Percentiles rank a stretch among this genome's conserved stretches.
These are phyloP conservation scores for Globicephala melas DNA, from an alignment of 2,113 vertebrate genomes.

Conservation along the genomic window DNA sequence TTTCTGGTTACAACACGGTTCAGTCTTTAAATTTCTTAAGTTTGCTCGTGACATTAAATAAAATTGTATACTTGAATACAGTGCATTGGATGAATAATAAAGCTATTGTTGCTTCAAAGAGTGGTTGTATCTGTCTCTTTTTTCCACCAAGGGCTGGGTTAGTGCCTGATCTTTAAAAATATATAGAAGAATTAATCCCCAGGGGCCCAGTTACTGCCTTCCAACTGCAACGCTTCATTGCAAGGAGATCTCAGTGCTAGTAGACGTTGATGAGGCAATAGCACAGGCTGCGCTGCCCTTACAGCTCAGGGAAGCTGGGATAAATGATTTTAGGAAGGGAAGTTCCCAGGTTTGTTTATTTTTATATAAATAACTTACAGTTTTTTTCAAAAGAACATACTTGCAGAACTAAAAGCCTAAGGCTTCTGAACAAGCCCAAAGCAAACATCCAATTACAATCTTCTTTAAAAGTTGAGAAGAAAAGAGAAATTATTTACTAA, in stretches of 20 bases:
- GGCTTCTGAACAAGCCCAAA: background rate
- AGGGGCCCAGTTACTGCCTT: background rate
- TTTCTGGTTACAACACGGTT: background rate
- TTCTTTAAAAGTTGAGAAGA: background rate
- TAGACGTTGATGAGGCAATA: background rate
- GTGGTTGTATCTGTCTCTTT: slow-evolving; percentile 67
- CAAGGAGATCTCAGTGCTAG: background rate
- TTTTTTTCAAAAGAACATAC: background rate
- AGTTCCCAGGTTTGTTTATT: background rate
- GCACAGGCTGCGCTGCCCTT: accelerated
- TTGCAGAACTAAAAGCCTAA: background rate
- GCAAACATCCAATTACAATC: background rate
- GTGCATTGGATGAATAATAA: slow-evolving; percentile 65
- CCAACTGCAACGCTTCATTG: no score
- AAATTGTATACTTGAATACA: slow-evolving; percentile 53
- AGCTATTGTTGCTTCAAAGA: slow-evolving; percentile 56
- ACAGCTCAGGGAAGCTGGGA: background rate
- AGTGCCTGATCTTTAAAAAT: background rate
- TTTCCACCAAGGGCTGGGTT: background rate
- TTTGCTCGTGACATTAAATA: slow-evolving; percentile 36
- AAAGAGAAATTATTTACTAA: background rate
- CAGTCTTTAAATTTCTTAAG: background rate
- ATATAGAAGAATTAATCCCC: background rate
- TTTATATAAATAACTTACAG: background rate
- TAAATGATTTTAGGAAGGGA: background rate